These are phyloP conservation scores for Doryteuthis pealeii DNA, from an alignment of 1,140 invertebrate species.

Conservation along the genomic window DNA sequence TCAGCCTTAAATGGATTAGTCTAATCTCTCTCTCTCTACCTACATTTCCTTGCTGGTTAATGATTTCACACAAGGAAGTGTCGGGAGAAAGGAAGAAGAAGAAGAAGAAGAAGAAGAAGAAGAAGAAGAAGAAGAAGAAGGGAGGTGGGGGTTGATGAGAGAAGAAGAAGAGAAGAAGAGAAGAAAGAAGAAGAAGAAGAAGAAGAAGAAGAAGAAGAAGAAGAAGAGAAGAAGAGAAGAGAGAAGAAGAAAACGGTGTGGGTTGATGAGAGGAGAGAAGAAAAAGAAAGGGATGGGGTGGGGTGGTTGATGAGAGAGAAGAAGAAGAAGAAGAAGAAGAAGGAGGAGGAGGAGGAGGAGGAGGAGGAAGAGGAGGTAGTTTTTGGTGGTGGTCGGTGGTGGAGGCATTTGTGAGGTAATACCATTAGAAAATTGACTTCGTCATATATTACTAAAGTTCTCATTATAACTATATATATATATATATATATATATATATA, in stretches of 20 bases:
- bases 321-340: background rate
- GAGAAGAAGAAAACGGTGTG: slow-evolving; percentile 8
- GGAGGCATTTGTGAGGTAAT: slow-evolving; percentile 1
- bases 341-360: slow-evolving; percentile 7
- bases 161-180: no score
- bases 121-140: background rate
- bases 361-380: background rate
- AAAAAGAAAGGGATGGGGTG: background rate
- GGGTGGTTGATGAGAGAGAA: background rate
- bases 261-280: slow-evolving; percentile 8
- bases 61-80: background rate
- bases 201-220: background rate
- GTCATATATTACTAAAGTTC: background rate
- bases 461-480: no score
- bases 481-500: no score
- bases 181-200: background rate
- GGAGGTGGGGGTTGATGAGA: background rate
- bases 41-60: no score
- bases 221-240: background rate
- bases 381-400: slow-evolving; percentile 8
- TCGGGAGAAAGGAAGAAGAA: background rate
- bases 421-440: background rate
- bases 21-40: no score
- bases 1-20: background rate
- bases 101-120: no score